A percentile compares a stretch with the other conserved stretches of the same genome.
Conservation (phyloP, 2,888 invertebrate genomes). For the Dolichopus griseipennis region DNA sequence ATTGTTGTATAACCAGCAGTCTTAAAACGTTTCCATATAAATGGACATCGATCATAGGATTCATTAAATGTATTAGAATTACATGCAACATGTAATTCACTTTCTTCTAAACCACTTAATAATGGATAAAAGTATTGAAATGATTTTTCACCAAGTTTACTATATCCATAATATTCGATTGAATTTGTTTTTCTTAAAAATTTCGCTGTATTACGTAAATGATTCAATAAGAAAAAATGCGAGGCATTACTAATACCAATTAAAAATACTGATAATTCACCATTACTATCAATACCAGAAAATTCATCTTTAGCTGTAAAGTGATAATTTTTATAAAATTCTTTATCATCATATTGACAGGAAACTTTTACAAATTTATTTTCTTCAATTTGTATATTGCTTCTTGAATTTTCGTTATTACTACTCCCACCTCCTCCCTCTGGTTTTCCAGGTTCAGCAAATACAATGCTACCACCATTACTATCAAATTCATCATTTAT, state of each 20-base stretch:
- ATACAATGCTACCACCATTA: background rate
- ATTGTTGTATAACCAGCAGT: slow-evolving; percentile 65
- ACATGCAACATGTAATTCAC: slow-evolving; percentile 56
- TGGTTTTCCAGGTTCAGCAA: background rate
- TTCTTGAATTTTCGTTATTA: background rate
- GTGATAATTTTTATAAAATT: slow-evolving; percentile 54
- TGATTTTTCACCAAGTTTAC: slow-evolving; percentile 90
- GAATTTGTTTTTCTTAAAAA: slow-evolving; percentile 46
- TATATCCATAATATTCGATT: slow-evolving; percentile 77
- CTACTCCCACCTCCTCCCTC: background rate
- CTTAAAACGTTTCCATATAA: slow-evolving; percentile 75
- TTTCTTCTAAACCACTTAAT: slow-evolving; percentile 60
- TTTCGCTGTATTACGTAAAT: background rate
- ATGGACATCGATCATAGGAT: slow-evolving; percentile 69
- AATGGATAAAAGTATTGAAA: slow-evolving; percentile 82
- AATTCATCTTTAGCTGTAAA: background rate
- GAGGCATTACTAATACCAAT: slow-evolving; percentile 82
- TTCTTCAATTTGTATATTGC: slow-evolving; percentile 32
- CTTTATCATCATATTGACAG: slow-evolving; percentile 46
- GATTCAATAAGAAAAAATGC: slow-evolving; percentile 35
- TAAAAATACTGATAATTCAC: slow-evolving; percentile 58
- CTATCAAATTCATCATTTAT: background rate
- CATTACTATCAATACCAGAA: background rate
- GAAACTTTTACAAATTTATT: slow-evolving; percentile 62
- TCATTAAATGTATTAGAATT: slow-evolving; percentile 47